Evolutionary conservation across 2,888 invertebrate species (phyloP).

Genomic region (Eupithecia insigniata): DNA sequence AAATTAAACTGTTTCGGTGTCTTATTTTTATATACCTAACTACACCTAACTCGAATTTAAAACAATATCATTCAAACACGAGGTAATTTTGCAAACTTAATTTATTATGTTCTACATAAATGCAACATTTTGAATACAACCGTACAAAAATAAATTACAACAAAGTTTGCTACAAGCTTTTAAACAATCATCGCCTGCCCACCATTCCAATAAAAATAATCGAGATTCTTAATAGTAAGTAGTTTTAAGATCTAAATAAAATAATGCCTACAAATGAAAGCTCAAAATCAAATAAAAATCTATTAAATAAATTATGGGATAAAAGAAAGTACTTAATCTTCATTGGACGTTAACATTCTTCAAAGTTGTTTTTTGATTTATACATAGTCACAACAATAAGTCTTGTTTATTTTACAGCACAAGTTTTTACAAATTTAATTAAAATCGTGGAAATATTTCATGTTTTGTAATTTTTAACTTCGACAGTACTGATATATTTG

Average conservation of each 20-base stretch:
- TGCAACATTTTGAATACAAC: constrained; percentile 78
- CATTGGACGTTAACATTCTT: constrained; percentile 19
- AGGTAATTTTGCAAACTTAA: constrained; percentile 73
- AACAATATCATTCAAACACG: constrained; percentile 35
- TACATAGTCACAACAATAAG: constrained; percentile 21
- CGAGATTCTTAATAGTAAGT: not conserved
- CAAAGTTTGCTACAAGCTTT: constrained; percentile 67
- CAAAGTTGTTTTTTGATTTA: constrained; percentile 1
- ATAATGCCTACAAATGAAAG: not conserved
- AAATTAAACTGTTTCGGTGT: not conserved
- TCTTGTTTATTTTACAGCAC: not conserved
- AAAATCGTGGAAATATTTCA: not conserved
- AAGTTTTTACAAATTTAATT: not conserved
- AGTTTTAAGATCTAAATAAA: not conserved
- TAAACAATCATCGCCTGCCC: constrained; percentile 25
- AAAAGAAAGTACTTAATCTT: not conserved
- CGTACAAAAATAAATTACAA: constrained; percentile 70
- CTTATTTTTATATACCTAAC: not conserved
- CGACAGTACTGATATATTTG: too few relatives aligned
- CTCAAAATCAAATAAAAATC: not conserved
- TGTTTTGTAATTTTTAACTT: not conserved
- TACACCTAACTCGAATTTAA: too few relatives aligned
- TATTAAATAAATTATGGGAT: not conserved
- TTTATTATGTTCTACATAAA: constrained; percentile 74
- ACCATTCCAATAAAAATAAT: not conserved